These are phyloP conservation scores for Delia radicum DNA, from an alignment of 1,140 invertebrate genomes.

Conservation along the genomic window DNA sequence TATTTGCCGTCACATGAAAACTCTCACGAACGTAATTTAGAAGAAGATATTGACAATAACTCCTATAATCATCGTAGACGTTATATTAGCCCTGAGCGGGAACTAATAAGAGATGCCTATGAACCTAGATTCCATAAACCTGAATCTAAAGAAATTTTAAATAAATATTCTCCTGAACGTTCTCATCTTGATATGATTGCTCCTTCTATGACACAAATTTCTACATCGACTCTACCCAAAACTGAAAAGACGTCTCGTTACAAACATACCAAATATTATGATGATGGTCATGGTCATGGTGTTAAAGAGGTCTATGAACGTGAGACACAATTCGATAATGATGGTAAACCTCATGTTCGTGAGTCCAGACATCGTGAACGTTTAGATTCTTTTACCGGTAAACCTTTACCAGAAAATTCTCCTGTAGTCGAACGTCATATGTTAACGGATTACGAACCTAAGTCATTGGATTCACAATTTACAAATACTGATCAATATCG, in stretches of 20 bases:
- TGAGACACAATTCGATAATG: constrained; percentile 59
- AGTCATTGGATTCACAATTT: constrained; percentile 64
- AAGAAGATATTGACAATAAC: background rate
- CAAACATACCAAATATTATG: constrained; percentile 52
- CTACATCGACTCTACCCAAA: constrained; percentile 15
- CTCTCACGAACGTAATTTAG: background rate
- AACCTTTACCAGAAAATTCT: constrained; percentile 30
- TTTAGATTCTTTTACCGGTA: constrained; percentile 54
- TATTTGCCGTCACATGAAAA: background rate
- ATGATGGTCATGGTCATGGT: constrained; percentile 54
- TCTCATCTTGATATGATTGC: constrained; percentile 36
- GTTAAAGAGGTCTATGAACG: constrained; percentile 59
- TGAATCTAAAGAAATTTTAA: constrained; percentile 31
- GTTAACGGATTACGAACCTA: constrained; percentile 62
- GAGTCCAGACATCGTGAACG: constrained; percentile 58
- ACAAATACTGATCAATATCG: constrained; percentile 59
- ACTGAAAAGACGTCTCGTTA: constrained; percentile 48
- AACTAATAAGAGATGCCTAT: constrained; percentile 25
- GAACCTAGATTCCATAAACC: constrained; percentile 38
- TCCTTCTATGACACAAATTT: constrained; percentile 4
- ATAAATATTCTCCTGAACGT: constrained; percentile 38
- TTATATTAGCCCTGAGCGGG: constrained; percentile 28
- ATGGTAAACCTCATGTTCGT: constrained; percentile 60
- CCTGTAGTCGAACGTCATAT: constrained; percentile 39
- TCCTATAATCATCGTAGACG: constrained; percentile 9